Base-by-base conservation (phyloP, 2,113 vertebrate genomes). In the Tachysurus vachellii region DNA sequence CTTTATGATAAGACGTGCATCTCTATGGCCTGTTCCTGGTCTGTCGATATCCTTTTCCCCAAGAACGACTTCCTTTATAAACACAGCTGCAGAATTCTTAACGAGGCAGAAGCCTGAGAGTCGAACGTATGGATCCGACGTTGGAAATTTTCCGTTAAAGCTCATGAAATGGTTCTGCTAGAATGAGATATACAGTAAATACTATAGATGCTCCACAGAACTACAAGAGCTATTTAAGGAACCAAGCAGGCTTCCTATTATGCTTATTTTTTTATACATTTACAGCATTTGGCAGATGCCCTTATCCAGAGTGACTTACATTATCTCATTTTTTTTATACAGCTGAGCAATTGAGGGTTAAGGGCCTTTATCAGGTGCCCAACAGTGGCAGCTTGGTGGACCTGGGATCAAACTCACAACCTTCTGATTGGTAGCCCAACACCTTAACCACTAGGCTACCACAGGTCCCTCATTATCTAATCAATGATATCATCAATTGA, bases 1-100 rank as follows among this genome's bases (percentile, higher is more conserved):
- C 26, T 82, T 83, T 83, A 36, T 56, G n/a, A 83, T 70, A 79
- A 79, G 14, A 16, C 16, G 50, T 70, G 50, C 10, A 83, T 17
- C 28, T 21, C 54, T 70, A 31, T 26, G 47, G 1, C 82, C 50
- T 70, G 47, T 70, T 70, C 53, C 64, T 70, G 28, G n/a, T 70
- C 47, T 11, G 6, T 70, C 50, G 4, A 56, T 83, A 71, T 56
- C 50, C 10, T 50, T 76, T 53, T 53, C 1, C 21, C n/a, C 36
- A 21, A 0, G 2, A 76, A 76, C 26, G 44, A 53, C 23, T 53
- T 76, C 50, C 44, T 75, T 21, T 50, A 76, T n/a, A 76, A 50
- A 53, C 73, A 14, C 12, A 53, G 21, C 73, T 2, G 11, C 44
- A 50, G 73, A 50, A 76, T 50, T 50, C 21, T 76, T 50, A n/a